phyloP scores from a whole-genome alignment of 2,888 invertebrate species.

The Zhuqinia jingwanae region DNA sequence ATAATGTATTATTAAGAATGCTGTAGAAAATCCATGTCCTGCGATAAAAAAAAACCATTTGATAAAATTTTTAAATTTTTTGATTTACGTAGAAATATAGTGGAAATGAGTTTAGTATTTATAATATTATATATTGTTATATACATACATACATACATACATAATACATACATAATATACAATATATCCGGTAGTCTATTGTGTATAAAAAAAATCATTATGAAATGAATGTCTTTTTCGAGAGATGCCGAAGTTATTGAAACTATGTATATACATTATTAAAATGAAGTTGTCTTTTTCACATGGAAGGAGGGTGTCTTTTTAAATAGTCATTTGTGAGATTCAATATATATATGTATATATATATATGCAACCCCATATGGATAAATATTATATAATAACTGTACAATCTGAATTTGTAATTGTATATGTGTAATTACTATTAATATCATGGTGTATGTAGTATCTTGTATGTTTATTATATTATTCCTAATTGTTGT shows the following conservation, averaged over 20 bases:
- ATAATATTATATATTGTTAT: constrained; percentile 22
- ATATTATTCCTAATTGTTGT: constrained; percentile 17
- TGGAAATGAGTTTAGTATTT: background rate
- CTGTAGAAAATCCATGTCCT: background rate
- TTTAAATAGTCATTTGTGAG: constrained; percentile 61
- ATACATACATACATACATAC: background rate
- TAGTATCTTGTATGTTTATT: background rate
- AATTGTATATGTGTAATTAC: constrained; percentile 59
- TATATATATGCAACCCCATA: background rate
- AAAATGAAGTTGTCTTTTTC: constrained; percentile 49
- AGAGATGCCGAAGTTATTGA: constrained; percentile 35
- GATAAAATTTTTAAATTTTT: constrained; percentile 17
- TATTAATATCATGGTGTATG: constrained; percentile 7
- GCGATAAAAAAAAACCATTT: background rate
- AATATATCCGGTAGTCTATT: background rate
- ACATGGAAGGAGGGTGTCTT: constrained; percentile 19
- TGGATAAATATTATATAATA: constrained; percentile 10
- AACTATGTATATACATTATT: background rate
- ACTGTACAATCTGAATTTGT: background rate
- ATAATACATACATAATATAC: background rate
- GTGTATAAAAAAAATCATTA: background rate
- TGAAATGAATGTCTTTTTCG: constrained; percentile 3
- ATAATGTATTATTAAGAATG: background rate
- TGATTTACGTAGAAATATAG: constrained; percentile 3
- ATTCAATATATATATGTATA: constrained; percentile 16